Base-by-base conservation (phyloP, 2,113 vertebrate genomes). In the Sigmodon hispidus region DNA sequence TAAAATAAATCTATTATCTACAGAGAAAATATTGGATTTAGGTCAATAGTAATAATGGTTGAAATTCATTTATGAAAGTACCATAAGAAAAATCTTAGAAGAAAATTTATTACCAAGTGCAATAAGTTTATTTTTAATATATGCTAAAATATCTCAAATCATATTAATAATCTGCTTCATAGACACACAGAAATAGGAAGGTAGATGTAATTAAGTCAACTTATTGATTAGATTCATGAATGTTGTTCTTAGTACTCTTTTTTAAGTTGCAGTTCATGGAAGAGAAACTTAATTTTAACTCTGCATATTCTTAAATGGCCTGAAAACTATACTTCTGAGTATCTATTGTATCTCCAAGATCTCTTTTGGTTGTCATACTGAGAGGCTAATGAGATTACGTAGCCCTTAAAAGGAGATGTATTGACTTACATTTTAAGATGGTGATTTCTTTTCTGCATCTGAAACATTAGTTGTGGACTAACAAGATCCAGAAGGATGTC, bases 271-370 rank as follows among this genome's bases (percentile, higher is more conserved):
- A 55, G 13, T 70, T 21, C n/a, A 55, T 43, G 19, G 36, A 86
- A 59, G 26, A n/a, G 4, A 24, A 92, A 73, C 67, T 73, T 79
- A 65, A 90, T 90, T 96, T 96, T 87, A 69, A 90, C 4, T 48
- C 7, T 72, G 34, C 4, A 59, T 87, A 31, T 21, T 11, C 8
- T 93, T 59, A 89, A 69, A 19, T 72, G 4, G 1, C 29, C 50
- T 80, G n/a, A 73, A 2, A 50, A 83, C 15, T 40, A 83, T 48
- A 80, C 1, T 59, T 96, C 1, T 15, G 70, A 11, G 3, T 45
- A 7, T 83, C 11, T 75, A 57, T 63, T 24, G 13, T 7, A 52
- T 50, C 50, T 45, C 40, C 83, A 80, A 76, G 21, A 34, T 70
- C 63, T n/a, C 11, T 61, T 88, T 91, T 63, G n/a, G 17, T 48